Evolutionary conservation across 1,140 invertebrate species (phyloP), one percentile per base, ranked within the genome.

Genomic region (Steinernema feltiae): DNA sequence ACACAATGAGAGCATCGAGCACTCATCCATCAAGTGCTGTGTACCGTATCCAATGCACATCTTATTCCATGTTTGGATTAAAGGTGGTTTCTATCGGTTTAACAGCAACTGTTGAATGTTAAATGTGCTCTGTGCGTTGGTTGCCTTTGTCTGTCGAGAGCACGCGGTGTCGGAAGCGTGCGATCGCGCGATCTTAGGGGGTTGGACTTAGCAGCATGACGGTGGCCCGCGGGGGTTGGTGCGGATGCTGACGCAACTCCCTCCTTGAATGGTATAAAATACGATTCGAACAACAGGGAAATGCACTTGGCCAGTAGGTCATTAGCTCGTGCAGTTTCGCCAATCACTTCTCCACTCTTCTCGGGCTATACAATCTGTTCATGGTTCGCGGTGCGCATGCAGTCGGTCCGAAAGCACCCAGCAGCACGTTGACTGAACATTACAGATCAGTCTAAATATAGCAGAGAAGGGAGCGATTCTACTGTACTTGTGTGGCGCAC

Each of bases 191-290:
- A 63, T 63, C 24, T 63, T 63, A n/a, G 53, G 53, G 53, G 53
- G 53, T 63, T 63, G 53, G 53, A n/a, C 53, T 63, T 63, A 63
- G 53, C 53, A 63, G 53, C 53, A 63, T 15, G 53, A 63, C 53
- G 24, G 53, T 63, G 53, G 53, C 53, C 53, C 53, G 53, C 53
- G 53, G 53, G 53, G 53, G 53, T 63, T 63, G 53, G 53, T 63
- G 53, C 53, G 15, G 24, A n/a, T 63, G 53, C 53, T 63, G 53
- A 63, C 53, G 53, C 53, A 63, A 63, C 53, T 63, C 53, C 53
- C 53, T 63, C 24, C 24, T 3, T 15, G 24, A 63, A n/a, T 27
- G 53, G 15, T 63, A 63, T 63, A 63, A 63, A 63, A 63, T 21
- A 63, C 53, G 24, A 21, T 63, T 63, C 12, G 12, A 63, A 63